Evolutionary conservation across 2,113 vertebrate species (phyloP).

Genomic region (Oenanthe melanoleuca): DNA sequence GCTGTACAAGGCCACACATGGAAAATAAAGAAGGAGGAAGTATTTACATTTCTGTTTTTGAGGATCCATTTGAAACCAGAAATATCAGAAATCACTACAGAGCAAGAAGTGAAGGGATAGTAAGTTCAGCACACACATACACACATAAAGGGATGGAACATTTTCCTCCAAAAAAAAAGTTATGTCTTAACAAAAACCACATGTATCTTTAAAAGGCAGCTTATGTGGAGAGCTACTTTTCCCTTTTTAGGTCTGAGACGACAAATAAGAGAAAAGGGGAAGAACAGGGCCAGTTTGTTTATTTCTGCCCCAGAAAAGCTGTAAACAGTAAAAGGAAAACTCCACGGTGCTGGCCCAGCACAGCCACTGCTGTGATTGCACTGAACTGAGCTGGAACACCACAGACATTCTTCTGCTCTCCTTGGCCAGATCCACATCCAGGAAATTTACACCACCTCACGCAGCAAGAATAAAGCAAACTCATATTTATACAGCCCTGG

Average conservation of each 20-base stretch:
- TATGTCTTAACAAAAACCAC: neutral
- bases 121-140: neutral
- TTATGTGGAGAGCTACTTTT: neutral
- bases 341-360: accelerated
- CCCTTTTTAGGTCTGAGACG: neutral
- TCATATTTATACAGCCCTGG: neutral
- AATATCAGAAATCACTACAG: neutral
- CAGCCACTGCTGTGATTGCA: accelerated
- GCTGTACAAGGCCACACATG: constrained; percentile 74
- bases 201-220: neutral
- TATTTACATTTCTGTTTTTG: neutral
- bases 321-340: constrained; percentile 5
- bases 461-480: neutral
- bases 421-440: neutral
- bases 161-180: neutral
- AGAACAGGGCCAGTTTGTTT: neutral
- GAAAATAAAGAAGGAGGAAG: constrained; percentile 2
- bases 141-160: neutral
- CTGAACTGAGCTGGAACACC: neutral
- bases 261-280: neutral
- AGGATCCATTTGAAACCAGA: neutral
- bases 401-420: neutral
- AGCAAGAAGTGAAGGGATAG: neutral
- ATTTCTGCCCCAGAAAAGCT: neutral
- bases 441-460: constrained; percentile 7